Evolutionary conservation across 2,888 invertebrate genomes (phyloP), one percentile per base, ranked within the genome.

Genomic region (Diloba caeruleocephala): DNA sequence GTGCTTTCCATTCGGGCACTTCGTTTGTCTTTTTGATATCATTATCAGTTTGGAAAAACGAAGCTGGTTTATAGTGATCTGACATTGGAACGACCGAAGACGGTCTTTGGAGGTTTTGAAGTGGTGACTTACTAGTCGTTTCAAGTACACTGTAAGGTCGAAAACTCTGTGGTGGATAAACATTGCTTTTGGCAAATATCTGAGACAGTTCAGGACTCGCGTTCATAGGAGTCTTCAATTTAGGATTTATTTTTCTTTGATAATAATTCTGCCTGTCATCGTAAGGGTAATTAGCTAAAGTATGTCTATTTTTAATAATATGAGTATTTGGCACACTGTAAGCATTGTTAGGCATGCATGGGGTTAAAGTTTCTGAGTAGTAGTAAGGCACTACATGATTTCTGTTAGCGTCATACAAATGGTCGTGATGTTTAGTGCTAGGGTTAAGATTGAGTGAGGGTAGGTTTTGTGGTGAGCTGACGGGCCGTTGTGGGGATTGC

Each of bases 341-440:
- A 34, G 85, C 74, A 41, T 92, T 92, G 57, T 90, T 91, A 73
- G 90, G 86, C 91, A 88, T 87, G 92, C 92, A 85, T 43, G 85
- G 85, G 15, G 86, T 85, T 72, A 91, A 54, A 28, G 92, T 93
- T 83, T 93, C 93, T 0, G 92, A 88, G 58, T 93, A 93, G 67
- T 93, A 93, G 59, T 93, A 93, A 37, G 93, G 93, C 32, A 92
- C 90, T 75, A 93, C 89, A 66, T 92, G 91, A 74, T 93, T 93
- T 78, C 92, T 92, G 92, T 94, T 94, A 94, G 94, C 94, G 81
- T 94, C 94, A 87, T 88, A 92, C 78, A 87, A 72, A 85, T 88
- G 93, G 76, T 89, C 90, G 71, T 85, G 88, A 71, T 78, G 87
- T 83, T 88, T 93, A 72, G 78, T 82, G 77, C 82, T 89, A 62